Base-by-base conservation (phyloP, 2,113 vertebrate genomes). In the Percina caprodes region DNA sequence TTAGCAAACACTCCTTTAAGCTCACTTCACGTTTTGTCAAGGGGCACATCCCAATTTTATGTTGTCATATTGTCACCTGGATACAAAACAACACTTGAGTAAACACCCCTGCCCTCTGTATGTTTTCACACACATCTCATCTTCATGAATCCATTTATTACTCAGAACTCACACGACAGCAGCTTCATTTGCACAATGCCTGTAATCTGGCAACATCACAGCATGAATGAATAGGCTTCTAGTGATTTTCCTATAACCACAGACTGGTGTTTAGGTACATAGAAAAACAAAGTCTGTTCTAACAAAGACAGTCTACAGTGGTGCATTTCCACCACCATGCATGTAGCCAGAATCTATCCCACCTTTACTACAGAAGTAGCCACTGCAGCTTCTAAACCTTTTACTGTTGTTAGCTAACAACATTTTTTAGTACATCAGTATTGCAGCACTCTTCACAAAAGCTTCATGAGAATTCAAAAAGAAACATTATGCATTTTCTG, bases 171-270 rank as follows among this genome's bases (percentile, higher is more conserved):
- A 67, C 30, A 13, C 49, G 5, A 19, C 19, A 59, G 78, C 39
- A 61, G 76, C 85, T 86, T 86, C 68, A 84, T 89, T 86, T 89
- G 80, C 89, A 90, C 82, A 78, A 59, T 56, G 70, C 26, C 75
- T 65, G 85, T 78, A 85, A 86, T 87, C 80, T 82, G 79, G 65
- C 74, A 61, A 61, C 75, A 75, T 69, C 66, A 59, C 74, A 74
- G 55, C 67, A 76, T 56, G 55, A 81, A 69, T 84, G 69, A 87
- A 89, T 56, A 54, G 82, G 52, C 85, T 80, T 80, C 70, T 71
- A 69, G 63, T 69, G 61, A 86, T 91, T 88, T 91, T 86, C 89
- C 79, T 90, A 88, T 78, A 63, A 79, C 62, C 72, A 65, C 69
- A 83, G 56, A 55, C 26, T 59, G 52, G 52, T 49, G 51, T 69